Evolutionary conservation across 2,797 vertebrate genomes (phyloP).

Genomic region (Mionectes olivaceus): DNA sequence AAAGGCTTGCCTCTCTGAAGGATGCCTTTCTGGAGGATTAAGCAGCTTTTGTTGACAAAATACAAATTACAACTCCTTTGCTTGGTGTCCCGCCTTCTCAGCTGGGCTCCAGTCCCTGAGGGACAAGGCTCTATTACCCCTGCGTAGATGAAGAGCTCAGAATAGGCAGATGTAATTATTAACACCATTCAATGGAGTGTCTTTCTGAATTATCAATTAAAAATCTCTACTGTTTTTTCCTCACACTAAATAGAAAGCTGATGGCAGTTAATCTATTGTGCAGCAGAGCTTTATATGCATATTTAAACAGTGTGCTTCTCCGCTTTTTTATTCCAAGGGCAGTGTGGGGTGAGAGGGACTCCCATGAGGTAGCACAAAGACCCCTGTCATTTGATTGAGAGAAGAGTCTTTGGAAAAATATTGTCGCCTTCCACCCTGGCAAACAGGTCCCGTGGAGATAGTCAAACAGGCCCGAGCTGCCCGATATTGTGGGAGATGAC

Average conservation of each 20-base stretch:
- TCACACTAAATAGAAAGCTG: slow-evolving; percentile 42
- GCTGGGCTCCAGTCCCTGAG: slow-evolving; percentile 69
- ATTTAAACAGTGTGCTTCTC: slow-evolving; percentile 51
- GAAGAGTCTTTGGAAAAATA: slow-evolving; percentile 53
- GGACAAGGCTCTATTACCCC: slow-evolving; percentile 67
- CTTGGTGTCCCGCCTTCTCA: slow-evolving; percentile 79
- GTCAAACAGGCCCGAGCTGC: slow-evolving; percentile 17
- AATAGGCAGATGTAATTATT: slow-evolving; percentile 72
- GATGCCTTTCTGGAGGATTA: slow-evolving; percentile 88
- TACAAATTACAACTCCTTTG: slow-evolving; percentile 93
- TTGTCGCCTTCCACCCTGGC: slow-evolving; percentile 49
- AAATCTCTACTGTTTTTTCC: slow-evolving; percentile 70
- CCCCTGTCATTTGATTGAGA: slow-evolving; percentile 46
- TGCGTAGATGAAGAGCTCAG: slow-evolving; percentile 66
- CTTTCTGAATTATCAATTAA: slow-evolving; percentile 75
- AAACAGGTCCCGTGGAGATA: slow-evolving; percentile 69
- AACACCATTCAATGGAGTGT: slow-evolving; percentile 67
- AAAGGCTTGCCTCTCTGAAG: slow-evolving; percentile 80
- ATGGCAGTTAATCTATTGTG: slow-evolving; percentile 63
- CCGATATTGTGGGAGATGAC: not conserved
- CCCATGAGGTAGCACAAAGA: slow-evolving; percentile 64
- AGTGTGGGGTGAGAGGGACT: slow-evolving; percentile 57
- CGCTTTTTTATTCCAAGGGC: slow-evolving; percentile 42
- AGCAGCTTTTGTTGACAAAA: slow-evolving; percentile 93
- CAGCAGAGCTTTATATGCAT: slow-evolving; percentile 60